Evolutionary conservation across 1,140 invertebrate species (phyloP).

Genomic region (Drosophila subobscura): DNA sequence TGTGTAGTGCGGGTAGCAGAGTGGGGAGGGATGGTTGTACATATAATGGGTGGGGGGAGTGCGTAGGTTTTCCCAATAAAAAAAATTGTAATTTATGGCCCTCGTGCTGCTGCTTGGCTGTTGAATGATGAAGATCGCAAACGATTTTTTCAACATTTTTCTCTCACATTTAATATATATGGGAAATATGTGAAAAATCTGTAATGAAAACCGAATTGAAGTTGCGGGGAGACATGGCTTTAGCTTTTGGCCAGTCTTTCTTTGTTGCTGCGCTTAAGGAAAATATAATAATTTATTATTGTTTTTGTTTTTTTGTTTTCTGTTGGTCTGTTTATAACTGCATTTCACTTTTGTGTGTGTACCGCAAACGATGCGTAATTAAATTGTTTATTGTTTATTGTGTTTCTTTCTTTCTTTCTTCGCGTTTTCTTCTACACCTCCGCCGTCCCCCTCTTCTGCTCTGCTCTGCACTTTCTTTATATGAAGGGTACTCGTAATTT

Average conservation of each 20-base stretch:
- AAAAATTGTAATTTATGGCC: constrained; percentile 43
- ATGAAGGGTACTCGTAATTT: constrained; percentile 35
- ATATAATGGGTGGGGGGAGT: not conserved
- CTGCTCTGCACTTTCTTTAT: constrained; percentile 38
- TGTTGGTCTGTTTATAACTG: constrained; percentile 37
- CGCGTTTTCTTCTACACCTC: not conserved
- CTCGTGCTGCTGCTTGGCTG: constrained; percentile 42
- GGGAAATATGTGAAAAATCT: constrained; percentile 17
- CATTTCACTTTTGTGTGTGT: constrained; percentile 70
- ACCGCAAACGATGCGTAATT: constrained; percentile 53
- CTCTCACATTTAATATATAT: constrained; percentile 39
- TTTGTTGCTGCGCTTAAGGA: constrained; percentile 48
- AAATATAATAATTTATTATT: constrained; percentile 68
- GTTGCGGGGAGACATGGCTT: not conserved
- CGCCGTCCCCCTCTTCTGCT: not conserved
- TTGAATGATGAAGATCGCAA: constrained; percentile 4
- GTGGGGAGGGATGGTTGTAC: not conserved
- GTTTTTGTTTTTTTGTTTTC: not conserved
- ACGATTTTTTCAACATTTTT: constrained; percentile 18
- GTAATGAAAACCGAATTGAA: constrained; percentile 15
- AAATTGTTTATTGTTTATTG: constrained; percentile 59
- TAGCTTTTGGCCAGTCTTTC: constrained; percentile 14
- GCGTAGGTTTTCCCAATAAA: constrained; percentile 50
- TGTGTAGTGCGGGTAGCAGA: not conserved
- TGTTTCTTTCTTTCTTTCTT: constrained; percentile 48